Evolutionary conservation across 2,888 invertebrate species (phyloP), one percentile per base, ranked within the genome.

Genomic region (Clusia tigrina): DNA sequence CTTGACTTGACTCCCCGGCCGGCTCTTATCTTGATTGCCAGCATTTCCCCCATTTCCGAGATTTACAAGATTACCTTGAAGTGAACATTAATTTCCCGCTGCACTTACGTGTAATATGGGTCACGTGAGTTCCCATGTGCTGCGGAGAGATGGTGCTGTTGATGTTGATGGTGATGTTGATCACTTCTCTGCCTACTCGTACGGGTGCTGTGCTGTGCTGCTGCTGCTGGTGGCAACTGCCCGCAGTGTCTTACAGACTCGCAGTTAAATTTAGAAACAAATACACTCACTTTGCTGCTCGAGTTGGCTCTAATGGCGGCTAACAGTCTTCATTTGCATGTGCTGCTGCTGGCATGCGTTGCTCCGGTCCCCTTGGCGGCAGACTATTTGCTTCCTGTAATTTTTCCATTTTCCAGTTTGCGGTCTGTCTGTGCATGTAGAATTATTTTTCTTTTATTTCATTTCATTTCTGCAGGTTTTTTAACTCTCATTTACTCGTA

Each of bases 61-160:
- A 48, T 48, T 48, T 20, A 48, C 20, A 20, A 18, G 5, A 20
- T 48, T 48, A 48, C 48, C 48, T 48, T 48, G 48, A 22, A 48
- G 22, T 10, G 22, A 2, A 48, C 20, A 18, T 48, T 48, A 18
- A 48, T 18, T 48, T 48, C 18, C 42, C 42, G 42, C 42, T n/a
- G 42, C 42, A 42, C 42, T 42, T 42, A 42, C 42, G n/a, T 20
- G 15, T n/a, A 32, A 32, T 32, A 32, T 32, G 32, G 32, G 32
- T 32, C 32, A 32, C 32, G 6, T 9, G 6, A 32, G 32, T 32
- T 32, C 32, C 12, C 32, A 32, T 32, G 32, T 32, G 32, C 32
- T 32, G 32, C 32, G 12, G 32, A 6, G 32, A 32, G 32, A 32
- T 6, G 32, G 6, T 32, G 32, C n/a, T n/a, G n/a, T n/a, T n/a